phyloP scores from a whole-genome alignment of 2,797 vertebrate species.

The Myotis findleyi region DNA sequence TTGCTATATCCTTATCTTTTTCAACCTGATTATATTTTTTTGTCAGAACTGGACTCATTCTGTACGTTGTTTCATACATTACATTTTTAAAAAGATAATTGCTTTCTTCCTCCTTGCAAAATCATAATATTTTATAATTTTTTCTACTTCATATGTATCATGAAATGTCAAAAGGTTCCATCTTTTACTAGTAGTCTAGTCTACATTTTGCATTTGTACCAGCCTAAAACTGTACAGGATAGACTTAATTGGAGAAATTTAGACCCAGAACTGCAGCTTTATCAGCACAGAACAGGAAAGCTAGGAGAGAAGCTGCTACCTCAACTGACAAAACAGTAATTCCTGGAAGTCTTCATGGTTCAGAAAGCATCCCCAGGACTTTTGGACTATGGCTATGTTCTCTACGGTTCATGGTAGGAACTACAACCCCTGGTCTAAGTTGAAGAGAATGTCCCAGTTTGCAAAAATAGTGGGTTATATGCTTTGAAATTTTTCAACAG shows the following conservation, averaged over 20 bases:
- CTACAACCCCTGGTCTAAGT: constrained; percentile 21
- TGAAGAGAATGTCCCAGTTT: neutral
- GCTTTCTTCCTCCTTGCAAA: neutral
- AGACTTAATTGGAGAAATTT: constrained; percentile 1
- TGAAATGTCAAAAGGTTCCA: neutral
- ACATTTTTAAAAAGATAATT: neutral
- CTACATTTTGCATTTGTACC: constrained; percentile 12
- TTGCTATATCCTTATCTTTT: neutral
- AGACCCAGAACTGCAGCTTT: constrained; percentile 8
- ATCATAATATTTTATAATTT: neutral
- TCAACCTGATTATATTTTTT: neutral
- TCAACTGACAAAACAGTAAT: neutral
- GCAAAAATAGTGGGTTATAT: constrained; percentile 15
- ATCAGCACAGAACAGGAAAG: neutral
- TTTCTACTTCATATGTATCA: neutral
- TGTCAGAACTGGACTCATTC: neutral
- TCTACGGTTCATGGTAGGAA: neutral
- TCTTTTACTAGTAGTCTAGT: neutral
- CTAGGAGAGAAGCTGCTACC: neutral
- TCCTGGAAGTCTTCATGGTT: neutral
- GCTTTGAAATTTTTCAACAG: constrained; percentile 41
- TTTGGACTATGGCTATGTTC: neutral
- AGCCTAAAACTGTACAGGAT: neutral
- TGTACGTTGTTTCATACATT: constrained; percentile 29
- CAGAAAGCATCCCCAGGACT: constrained; percentile 42